Evolutionary conservation across 2,888 invertebrate genomes (phyloP).

Genomic region (Cerastoderma edule): DNA sequence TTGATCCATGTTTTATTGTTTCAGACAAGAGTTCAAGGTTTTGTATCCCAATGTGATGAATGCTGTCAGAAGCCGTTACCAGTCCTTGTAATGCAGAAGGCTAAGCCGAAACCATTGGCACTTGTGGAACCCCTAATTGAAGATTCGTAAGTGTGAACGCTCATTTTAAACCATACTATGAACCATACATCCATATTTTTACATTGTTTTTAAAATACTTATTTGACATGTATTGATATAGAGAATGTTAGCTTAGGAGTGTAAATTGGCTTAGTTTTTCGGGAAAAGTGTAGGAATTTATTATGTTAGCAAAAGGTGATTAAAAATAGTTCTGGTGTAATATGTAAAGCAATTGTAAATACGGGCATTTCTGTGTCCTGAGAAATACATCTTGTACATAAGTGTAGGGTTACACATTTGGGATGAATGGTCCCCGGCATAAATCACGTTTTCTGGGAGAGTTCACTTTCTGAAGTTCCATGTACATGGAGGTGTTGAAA

Average conservation of each 20-base stretch:
- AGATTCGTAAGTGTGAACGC: conserved; percentile 80
- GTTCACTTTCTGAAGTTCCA: too few relatives aligned
- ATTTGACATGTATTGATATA: not conserved
- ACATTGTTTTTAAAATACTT: not conserved
- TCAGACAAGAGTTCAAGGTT: conserved; percentile 45
- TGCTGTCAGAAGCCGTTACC: conserved; percentile 38
- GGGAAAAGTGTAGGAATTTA: not conserved
- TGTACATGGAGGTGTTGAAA: too few relatives aligned
- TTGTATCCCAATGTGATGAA: conserved; percentile 36
- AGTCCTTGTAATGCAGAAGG: conserved; percentile 86
- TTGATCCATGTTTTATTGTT: not conserved
- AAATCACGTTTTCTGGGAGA: too few relatives aligned
- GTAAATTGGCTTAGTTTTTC: not conserved
- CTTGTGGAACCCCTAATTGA: conserved; percentile 94
- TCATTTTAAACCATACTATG: not conserved
- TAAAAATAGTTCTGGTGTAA: too few relatives aligned
- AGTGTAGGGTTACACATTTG: too few relatives aligned
- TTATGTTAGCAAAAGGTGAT: not conserved
- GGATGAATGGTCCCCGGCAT: too few relatives aligned
- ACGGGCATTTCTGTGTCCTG: too few relatives aligned
- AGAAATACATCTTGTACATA: too few relatives aligned
- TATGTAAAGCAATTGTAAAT: too few relatives aligned
- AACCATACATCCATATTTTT: not conserved
- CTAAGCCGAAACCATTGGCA: conserved; percentile 91
- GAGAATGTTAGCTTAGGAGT: not conserved